Base-by-base conservation (phyloP, 2,797 vertebrate species). In the Pogoniulus pusillus region DNA sequence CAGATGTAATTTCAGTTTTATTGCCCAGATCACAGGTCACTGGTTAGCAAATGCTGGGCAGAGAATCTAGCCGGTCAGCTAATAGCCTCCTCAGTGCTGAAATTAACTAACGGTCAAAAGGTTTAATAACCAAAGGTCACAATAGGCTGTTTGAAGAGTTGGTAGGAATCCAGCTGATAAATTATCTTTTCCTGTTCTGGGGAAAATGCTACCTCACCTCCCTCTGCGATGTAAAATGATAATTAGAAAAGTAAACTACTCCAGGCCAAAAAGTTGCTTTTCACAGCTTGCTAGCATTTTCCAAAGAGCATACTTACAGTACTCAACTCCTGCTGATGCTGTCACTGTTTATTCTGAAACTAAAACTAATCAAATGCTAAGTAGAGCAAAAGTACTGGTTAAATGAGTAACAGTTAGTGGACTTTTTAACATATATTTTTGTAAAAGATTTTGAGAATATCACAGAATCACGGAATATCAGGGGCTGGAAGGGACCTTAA, bases 21-120 rank as follows among this genome's bases (percentile, higher is more conserved):
- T 96, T 95, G 85, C 88, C 60, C 90, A 83, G 94, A 95, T 96
- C 96, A 97, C 96, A 97, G 97, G 87, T 97, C 96, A 96, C 96
- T 97, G 97, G 93, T 93, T 96, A 96, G 92, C 90, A 96, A 97
- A 97, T 95, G 95, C 96, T 96, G 95, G 96, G 96, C 89, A 96
- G 90, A 92, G 91, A 97, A 97, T 95, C 93, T 97, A 96, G 86
- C 69, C 6, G 89, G 96, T 96, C 97, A 97, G 93, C 83, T 97
- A 97, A 98, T 97, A 95, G 95, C 96, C 92, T 97, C 91, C 96
- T 97, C 85, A 96, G 96, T 95, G 95, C 84, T 97, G 95, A 96
- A 98, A 97, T 97, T 97, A 97, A 97, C 97, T 97, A 97, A 97
- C 96, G 97, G 95, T 97, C 94, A 96, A 97, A 97, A 96, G 93